phyloP scores from a whole-genome alignment of 1,140 invertebrate genomes.

The Belonocnema kinseyi region DNA sequence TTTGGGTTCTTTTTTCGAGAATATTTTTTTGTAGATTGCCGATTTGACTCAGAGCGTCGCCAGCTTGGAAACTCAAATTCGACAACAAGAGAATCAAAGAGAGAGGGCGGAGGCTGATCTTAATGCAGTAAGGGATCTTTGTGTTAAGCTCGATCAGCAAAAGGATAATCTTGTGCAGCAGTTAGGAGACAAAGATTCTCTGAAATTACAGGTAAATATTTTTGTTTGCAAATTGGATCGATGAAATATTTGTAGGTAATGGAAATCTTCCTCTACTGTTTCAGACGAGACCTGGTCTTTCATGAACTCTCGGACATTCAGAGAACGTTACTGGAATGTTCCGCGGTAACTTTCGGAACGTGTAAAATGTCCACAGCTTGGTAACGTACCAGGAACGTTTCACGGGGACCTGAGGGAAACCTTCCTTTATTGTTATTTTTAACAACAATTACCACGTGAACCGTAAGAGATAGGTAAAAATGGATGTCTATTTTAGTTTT shows the following conservation, averaged over 20 bases:
- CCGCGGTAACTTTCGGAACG: no score
- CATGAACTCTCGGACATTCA: no score
- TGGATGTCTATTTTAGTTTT: no score
- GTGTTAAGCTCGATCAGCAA: conserved; percentile 76
- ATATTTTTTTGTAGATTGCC: conserved; percentile 68
- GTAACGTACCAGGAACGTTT: no score
- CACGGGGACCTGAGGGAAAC: no score
- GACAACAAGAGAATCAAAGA: conserved; percentile 67
- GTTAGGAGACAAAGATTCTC: conserved; percentile 66
- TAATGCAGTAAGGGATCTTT: conserved; percentile 74
- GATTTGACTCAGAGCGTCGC: conserved; percentile 76
- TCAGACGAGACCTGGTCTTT: no score
- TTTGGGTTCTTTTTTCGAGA: background rate
- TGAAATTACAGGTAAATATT: conserved; percentile 66
- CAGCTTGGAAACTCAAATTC: conserved; percentile 75
- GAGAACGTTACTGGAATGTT: no score
- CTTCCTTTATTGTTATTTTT: no score
- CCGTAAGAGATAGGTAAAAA: no score
- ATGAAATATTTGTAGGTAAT: conserved; percentile 2
- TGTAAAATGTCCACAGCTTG: no score
- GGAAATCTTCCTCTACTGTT: background rate
- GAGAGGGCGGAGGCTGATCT: conserved; percentile 71
- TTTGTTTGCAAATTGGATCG: conserved; percentile 30
- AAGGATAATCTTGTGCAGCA: conserved; percentile 73
- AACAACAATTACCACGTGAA: no score